A percentile compares a stretch with the other conserved stretches of the same genome.
Evolutionary conservation across 2,888 invertebrate genomes (phyloP).

Genomic region (Noctua pronuba): DNA sequence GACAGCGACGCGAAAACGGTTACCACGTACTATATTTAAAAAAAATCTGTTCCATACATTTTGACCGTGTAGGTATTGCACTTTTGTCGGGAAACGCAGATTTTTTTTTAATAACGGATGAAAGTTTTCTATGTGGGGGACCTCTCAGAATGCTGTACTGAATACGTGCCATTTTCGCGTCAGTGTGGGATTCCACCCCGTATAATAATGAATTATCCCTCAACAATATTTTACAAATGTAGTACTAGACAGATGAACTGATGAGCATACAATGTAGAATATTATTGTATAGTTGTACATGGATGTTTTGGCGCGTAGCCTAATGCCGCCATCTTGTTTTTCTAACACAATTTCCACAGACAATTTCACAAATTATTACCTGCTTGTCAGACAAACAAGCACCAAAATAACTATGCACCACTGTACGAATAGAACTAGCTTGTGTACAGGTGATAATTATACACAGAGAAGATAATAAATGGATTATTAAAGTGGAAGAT

Average conservation of each 20-base stretch:
- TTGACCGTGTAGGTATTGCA: no score
- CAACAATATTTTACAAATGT: conserved; percentile 7
- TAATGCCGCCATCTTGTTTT: neutral
- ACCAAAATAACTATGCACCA: neutral
- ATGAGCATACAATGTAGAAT: conserved; percentile 1
- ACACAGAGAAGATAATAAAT: neutral
- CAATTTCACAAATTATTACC: neutral
- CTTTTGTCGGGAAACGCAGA: no score
- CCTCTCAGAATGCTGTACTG: no score
- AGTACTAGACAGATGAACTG: neutral
- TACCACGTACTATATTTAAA: no score
- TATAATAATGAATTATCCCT: neutral
- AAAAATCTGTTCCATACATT: no score
- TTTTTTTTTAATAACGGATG: no score
- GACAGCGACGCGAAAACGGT: no score
- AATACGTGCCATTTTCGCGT: no score
- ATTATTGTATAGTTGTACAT: neutral
- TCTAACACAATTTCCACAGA: neutral
- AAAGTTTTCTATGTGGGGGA: no score
- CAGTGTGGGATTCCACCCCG: no score
- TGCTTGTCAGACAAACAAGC: neutral
- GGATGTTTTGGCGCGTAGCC: neutral
- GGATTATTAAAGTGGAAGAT: no score
- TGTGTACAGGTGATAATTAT: neutral
- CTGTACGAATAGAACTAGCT: conserved; percentile 14